These are phyloP conservation scores for Piscicola geometra DNA, from an alignment of 2,888 invertebrate genomes.

Conservation along the genomic window DNA sequence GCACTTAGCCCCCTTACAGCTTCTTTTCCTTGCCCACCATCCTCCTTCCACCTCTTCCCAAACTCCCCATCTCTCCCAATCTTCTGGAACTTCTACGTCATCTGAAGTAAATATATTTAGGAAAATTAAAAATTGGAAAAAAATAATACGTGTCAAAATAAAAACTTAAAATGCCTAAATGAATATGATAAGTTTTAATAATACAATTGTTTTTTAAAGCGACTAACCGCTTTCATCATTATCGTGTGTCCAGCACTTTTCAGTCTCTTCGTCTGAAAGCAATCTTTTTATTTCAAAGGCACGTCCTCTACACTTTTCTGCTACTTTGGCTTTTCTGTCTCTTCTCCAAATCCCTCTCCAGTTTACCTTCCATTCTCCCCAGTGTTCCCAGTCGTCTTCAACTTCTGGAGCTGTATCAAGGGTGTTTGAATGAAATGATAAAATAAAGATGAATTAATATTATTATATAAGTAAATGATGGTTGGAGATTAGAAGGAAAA, in stretches of 20 bases:
- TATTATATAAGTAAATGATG: not conserved
- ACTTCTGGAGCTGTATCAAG: not conserved
- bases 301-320: not conserved
- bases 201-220: no score
- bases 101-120: no score
- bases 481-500: not conserved
- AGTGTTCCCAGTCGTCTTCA: not conserved
- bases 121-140: not conserved
- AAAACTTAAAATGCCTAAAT: no score
- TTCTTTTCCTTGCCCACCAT: not conserved
- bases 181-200: no score
- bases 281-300: not conserved
- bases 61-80: slow-evolving; percentile 20
- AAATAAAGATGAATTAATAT: no score
- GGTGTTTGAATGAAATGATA: not conserved
- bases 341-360: not conserved
- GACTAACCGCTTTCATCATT: not conserved
- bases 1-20: slow-evolving; percentile 8
- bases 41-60: slow-evolving; percentile 17
- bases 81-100: slow-evolving; percentile 19
- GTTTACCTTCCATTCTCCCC: slow-evolving; percentile 1
- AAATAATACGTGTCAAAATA: no score
- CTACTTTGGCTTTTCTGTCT: not conserved
- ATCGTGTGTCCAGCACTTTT: slow-evolving; percentile 1
- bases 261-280: not conserved